Evolutionary conservation across 1,140 invertebrate genomes (phyloP).

Genomic region (Lepidurus packardi): DNA sequence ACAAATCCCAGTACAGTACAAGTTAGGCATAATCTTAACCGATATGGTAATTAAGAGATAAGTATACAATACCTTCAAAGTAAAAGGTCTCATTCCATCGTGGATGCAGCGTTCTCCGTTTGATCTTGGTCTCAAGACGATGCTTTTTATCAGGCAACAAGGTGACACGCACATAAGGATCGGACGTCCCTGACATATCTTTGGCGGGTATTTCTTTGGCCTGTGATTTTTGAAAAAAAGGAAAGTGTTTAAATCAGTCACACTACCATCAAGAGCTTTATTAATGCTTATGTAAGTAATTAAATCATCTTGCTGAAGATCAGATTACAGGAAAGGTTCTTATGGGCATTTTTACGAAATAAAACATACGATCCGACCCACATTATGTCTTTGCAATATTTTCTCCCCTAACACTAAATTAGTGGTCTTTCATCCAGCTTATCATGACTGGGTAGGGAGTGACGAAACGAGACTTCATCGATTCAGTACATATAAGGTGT

Average conservation of each 20-base stretch:
- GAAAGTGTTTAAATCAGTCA: not conserved
- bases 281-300: not conserved
- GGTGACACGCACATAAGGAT: constrained; percentile 86
- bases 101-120: constrained; percentile 88
- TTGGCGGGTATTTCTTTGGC: constrained; percentile 90
- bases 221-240: constrained; percentile 47
- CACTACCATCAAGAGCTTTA: not conserved
- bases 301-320: constrained; percentile 23
- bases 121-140: constrained; percentile 93
- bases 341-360: no score
- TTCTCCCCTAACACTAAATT: no score
- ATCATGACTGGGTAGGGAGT: no score
- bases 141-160: constrained; percentile 93
- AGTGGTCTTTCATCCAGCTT: no score
- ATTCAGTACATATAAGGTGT: no score
- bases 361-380: no score
- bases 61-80: constrained; percentile 70
- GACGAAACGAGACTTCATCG: no score
- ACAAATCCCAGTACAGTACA: no score
- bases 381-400: no score
- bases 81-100: constrained; percentile 97
- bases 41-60: not conserved
- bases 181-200: constrained; percentile 84
- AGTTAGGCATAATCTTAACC: not conserved
- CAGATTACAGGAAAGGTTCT: not conserved